Conservation (phyloP, 2,113 vertebrate genomes). For the Pterocles orientalis region DNA sequence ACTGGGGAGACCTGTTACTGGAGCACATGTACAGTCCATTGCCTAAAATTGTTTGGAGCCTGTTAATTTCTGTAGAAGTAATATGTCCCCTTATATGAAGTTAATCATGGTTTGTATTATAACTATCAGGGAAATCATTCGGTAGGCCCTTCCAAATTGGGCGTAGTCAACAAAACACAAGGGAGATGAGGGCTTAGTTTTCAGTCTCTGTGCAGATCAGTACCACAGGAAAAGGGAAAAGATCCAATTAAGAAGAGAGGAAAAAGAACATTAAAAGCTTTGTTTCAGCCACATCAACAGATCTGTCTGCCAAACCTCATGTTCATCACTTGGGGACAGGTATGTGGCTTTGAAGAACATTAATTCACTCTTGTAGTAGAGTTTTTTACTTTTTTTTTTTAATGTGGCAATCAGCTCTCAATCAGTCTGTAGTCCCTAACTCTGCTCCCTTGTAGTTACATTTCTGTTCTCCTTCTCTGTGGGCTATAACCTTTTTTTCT, state of each 20-base stretch:
- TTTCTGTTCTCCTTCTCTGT: not conserved
- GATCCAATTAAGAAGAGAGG: not conserved
- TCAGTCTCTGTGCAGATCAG: not conserved
- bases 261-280: not conserved
- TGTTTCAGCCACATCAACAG: not conserved
- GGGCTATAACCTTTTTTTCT: not conserved
- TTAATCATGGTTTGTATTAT: not conserved
- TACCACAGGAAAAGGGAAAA: not conserved
- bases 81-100: not conserved
- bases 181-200: not conserved
- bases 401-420: rapidly evolving
- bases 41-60: not conserved
- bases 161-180: rapidly evolving
- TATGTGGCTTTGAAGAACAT: not conserved
- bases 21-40: not conserved
- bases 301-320: not conserved
- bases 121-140: not conserved
- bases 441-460: not conserved
- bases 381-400: not conserved
- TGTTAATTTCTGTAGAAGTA: not conserved
- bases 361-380: not conserved
- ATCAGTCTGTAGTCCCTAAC: not conserved
- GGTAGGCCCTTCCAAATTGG: not conserved
- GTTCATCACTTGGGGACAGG: not conserved
- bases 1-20: not conserved